Conservation (phyloP, 2,113 vertebrate genomes). For the Prochilodus magdalenae region DNA sequence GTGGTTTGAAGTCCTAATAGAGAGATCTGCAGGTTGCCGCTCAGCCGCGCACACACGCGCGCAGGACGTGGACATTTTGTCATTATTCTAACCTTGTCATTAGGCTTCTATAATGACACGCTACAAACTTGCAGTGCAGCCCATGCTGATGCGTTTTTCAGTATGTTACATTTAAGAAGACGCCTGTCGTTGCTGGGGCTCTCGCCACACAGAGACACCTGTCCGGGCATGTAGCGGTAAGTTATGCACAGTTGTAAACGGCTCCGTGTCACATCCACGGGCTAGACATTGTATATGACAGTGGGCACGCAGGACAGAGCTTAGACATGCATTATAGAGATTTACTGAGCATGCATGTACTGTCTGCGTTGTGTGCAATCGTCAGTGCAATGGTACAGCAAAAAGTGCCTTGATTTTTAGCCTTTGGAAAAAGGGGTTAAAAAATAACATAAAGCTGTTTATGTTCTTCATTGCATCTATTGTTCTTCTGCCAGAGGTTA, state of each 20-base stretch:
- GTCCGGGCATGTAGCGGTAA: conserved; percentile 49
- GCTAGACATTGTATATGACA: background rate
- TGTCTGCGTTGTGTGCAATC: background rate
- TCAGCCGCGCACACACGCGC: background rate
- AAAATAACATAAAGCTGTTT: background rate
- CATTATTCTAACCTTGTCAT: conserved; percentile 12
- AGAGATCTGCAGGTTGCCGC: conserved; percentile 13
- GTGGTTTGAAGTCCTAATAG: conserved; percentile 10
- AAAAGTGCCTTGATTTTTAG: background rate
- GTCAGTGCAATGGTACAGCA: background rate
- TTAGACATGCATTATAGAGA: background rate
- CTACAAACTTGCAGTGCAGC: conserved; percentile 1
- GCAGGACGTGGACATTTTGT: background rate
- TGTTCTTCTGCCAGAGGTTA: background rate
- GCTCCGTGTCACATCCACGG: background rate
- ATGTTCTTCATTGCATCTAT: background rate
- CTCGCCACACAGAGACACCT: conserved; percentile 28
- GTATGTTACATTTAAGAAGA: background rate
- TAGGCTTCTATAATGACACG: background rate
- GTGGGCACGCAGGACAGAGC: background rate
- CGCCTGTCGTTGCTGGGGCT: background rate
- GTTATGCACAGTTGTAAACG: conserved; percentile 29
- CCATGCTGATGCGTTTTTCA: background rate
- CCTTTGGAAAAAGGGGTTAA: background rate
- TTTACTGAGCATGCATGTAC: background rate